phyloP scores from a whole-genome alignment of 2,888 invertebrate species.

The Pammene aurita region DNA sequence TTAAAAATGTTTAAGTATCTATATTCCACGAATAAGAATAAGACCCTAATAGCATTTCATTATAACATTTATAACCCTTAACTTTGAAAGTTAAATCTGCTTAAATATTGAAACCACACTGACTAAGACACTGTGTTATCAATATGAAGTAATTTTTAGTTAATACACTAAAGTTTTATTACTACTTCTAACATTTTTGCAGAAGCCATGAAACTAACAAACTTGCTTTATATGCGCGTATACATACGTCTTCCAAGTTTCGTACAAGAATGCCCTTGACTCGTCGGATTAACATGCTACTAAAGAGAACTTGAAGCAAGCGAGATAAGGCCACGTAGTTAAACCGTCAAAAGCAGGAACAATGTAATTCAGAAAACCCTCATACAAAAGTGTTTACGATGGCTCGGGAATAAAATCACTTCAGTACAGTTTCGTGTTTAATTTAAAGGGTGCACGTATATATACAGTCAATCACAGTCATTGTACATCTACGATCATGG shows the following conservation, averaged over 20 bases:
- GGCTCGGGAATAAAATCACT: slow-evolving; percentile 28
- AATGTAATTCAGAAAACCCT: slow-evolving; percentile 21
- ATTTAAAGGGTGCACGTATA: slow-evolving; percentile 9
- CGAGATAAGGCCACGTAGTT: slow-evolving; percentile 23
- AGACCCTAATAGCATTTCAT: no score
- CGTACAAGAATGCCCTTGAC: slow-evolving; percentile 23
- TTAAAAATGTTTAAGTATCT: no score
- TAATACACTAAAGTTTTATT: not conserved
- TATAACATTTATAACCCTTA: no score
- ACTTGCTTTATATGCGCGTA: slow-evolving; percentile 7
- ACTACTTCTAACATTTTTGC: not conserved
- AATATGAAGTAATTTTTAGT: not conserved
- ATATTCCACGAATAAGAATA: no score
- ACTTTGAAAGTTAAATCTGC: no score
- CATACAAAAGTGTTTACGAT: slow-evolving; percentile 26
- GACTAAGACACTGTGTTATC: not conserved
- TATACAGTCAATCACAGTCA: slow-evolving; percentile 24
- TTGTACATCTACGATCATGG: slow-evolving; percentile 32
- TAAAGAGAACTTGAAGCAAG: slow-evolving; percentile 20
- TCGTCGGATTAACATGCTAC: slow-evolving; percentile 8
- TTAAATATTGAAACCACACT: no score
- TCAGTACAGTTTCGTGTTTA: slow-evolving; percentile 19
- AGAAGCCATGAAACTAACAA: slow-evolving; percentile 6
- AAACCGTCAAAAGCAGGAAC: slow-evolving; percentile 25
- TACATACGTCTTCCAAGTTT: slow-evolving; percentile 15